Base-by-base conservation (phyloP, 2,113 vertebrate species). In the Poicephalus gulielmi region DNA sequence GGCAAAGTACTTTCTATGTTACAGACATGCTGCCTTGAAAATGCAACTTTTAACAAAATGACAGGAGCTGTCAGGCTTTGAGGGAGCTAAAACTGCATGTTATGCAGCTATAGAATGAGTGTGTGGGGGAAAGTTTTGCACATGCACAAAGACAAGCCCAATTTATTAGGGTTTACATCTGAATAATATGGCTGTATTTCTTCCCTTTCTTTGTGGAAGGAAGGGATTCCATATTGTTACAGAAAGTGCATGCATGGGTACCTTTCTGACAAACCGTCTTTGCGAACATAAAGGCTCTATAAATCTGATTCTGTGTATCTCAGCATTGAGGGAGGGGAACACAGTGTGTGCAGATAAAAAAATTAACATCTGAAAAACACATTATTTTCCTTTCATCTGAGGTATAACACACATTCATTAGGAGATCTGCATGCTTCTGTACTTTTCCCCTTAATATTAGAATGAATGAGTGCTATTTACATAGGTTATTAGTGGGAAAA, bases 401-500 rank as follows among this genome's bases (percentile, higher is more conserved):
- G 81, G 83, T 94, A 95, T 79, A 94, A 94, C 94, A 90, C 62
- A 84, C 88, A 94, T 94, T 96, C 92, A 96, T 94, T 94, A 94
- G 81, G 80, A 97, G 92, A 94, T 93, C 92, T 89, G 88, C 96
- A 95, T 92, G 96, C 92, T 91, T 92, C 92, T 96, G 81, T 94
- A 96, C 96, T 74, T 91, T 94, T 93, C 41, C 88, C 80, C 88
- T 82, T 88, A 94, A 96, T 95, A 96, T 96, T 87, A 94, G 95
- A 95, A 86, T 96, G 95, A 93, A 94, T 83, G 86, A 90, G 69
- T 92, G 78, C 70, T 95, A 96, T 96, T 97, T 96, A 94, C 94
- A 96, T 96, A 96, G 94, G 92, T 96, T 96, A 95, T 95, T 96
- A 96, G 94, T 76, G 92, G 92, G 92, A 96, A 96, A 96, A 97